Evolutionary conservation across 2,888 invertebrate genomes (phyloP).

Genomic region (Kuschelorhynchus macadamiae): DNA sequence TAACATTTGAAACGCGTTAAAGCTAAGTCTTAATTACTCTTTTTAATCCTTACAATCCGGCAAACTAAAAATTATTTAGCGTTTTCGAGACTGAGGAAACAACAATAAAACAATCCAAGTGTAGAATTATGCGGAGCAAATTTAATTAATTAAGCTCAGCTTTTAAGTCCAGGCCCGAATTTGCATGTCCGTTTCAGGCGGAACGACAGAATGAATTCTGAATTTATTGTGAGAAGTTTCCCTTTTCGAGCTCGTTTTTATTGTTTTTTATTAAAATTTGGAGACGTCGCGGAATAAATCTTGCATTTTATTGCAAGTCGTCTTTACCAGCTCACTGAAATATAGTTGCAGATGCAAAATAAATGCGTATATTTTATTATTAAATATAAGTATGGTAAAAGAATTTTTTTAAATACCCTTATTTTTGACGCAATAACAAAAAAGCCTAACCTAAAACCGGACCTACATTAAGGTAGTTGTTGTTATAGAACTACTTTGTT

Average conservation of each 20-base stretch:
- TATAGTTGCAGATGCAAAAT: too few relatives aligned
- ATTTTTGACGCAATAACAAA: too few relatives aligned
- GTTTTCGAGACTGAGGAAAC: conserved; percentile 43
- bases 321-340: too few relatives aligned
- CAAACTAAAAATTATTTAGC: conserved; percentile 30
- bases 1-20: conserved; percentile 24
- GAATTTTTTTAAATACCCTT: too few relatives aligned
- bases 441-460: too few relatives aligned
- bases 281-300: conserved; percentile 30
- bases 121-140: conserved; percentile 50
- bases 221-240: conserved; percentile 49
- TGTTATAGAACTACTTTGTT: too few relatives aligned
- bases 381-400: too few relatives aligned
- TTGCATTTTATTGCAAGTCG: conserved; percentile 4
- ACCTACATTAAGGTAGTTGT: too few relatives aligned
- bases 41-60: conserved; percentile 18
- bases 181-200: conserved; percentile 47
- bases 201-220: conserved; percentile 45
- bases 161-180: conserved; percentile 48
- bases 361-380: too few relatives aligned
- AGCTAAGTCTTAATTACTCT: conserved; percentile 41
- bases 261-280: conserved; percentile 45
- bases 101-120: conserved; percentile 50
- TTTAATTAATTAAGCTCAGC: conserved; percentile 49
- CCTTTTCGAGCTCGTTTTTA: conserved; percentile 37